phyloP scores from a whole-genome alignment of 2,113 vertebrate genomes.

The Macrotis lagotis region DNA sequence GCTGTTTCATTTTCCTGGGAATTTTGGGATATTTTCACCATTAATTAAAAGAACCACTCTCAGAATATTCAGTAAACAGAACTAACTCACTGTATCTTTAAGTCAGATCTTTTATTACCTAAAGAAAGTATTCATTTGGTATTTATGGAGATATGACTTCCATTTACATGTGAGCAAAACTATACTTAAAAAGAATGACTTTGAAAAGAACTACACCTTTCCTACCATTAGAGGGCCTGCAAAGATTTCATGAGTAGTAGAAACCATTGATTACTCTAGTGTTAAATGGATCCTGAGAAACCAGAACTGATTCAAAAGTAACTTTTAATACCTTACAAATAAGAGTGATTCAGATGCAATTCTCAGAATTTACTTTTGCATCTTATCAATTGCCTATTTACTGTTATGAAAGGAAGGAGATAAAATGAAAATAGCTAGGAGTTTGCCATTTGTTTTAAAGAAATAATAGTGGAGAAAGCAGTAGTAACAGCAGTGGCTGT shows the following conservation, averaged over 20 bases:
- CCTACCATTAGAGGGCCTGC: constrained; percentile 13
- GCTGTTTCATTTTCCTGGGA: constrained; percentile 13
- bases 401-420: constrained; percentile 1
- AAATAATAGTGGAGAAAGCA: constrained; percentile 4
- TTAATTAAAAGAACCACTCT: constrained; percentile 25
- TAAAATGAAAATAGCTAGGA: constrained; percentile 41
- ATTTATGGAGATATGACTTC: constrained; percentile 18
- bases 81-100: neutral
- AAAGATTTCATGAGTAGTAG: neutral
- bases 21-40: neutral
- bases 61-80: constrained; percentile 1
- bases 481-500: neutral
- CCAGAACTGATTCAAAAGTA: constrained; percentile 57
- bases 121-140: constrained; percentile 1
- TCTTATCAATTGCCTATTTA: constrained; percentile 13
- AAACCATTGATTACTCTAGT: constrained; percentile 31
- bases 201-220: constrained; percentile 36
- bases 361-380: constrained; percentile 10
- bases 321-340: constrained; percentile 27
- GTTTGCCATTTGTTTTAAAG: constrained; percentile 43
- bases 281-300: constrained; percentile 29
- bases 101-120: constrained; percentile 1
- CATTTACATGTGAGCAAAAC: neutral
- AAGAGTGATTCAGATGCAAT: constrained; percentile 12
- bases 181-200: neutral